These are phyloP conservation scores for Sturnus vulgaris DNA, from an alignment of 2,113 vertebrate species.

Conservation along the genomic window DNA sequence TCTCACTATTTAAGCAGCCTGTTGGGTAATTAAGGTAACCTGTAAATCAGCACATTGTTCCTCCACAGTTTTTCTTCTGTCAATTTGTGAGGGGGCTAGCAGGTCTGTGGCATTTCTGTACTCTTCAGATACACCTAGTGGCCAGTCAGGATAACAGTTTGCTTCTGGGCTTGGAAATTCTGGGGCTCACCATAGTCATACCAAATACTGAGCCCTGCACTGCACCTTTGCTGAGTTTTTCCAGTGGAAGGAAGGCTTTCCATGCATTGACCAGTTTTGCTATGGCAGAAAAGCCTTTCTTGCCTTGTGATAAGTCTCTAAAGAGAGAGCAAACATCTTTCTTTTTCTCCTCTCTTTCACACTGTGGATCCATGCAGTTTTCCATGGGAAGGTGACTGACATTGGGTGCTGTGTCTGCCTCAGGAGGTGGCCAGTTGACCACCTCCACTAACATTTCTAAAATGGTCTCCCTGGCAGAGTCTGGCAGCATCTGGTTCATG, in stretches of 20 bases:
- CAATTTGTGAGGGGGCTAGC: neutral
- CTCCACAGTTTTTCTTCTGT: neutral
- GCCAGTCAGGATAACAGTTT: neutral
- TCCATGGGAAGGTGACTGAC: neutral
- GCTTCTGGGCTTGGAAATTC: neutral
- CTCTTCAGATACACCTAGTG: neutral
- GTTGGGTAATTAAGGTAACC: neutral
- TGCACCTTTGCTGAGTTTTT: neutral
- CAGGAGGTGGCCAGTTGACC: neutral
- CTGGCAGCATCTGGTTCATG: neutral
- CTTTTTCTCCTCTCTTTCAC: neutral
- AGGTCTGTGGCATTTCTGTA: neutral
- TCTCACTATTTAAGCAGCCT: neutral
- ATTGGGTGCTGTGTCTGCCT: neutral
- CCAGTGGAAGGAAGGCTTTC: neutral
- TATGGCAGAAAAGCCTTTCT: neutral
- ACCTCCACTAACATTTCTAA: neutral
- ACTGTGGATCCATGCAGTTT: accelerated
- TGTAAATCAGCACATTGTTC: neutral
- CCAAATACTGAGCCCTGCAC: neutral
- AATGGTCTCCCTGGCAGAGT: neutral
- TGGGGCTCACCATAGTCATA: neutral
- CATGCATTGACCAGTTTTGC: neutral
- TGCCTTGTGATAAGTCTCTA: neutral
- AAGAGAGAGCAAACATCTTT: neutral